These are phyloP conservation scores for Microtus pennsylvanicus DNA, from an alignment of 2,113 vertebrate genomes.

Conservation along the genomic window DNA sequence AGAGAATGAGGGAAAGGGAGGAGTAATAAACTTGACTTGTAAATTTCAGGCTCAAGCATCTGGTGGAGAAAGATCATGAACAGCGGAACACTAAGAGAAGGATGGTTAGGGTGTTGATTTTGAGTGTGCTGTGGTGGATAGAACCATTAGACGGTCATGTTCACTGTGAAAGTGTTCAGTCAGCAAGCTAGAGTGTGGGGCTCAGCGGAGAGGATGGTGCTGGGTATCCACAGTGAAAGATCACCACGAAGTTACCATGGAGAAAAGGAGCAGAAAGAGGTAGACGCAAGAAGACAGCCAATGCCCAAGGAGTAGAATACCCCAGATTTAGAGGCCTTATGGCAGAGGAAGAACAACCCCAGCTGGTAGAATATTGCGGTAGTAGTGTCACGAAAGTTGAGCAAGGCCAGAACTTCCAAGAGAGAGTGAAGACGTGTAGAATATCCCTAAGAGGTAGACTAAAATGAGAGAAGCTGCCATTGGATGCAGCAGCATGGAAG, in stretches of 20 bases:
- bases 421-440: neutral
- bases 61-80: neutral
- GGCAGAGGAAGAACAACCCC: neutral
- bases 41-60: neutral
- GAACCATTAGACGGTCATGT: neutral
- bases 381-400: neutral
- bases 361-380: neutral
- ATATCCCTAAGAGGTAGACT: neutral
- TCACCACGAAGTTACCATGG: neutral
- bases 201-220: neutral
- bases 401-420: neutral
- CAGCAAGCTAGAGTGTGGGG: neutral
- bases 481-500: slow-evolving; percentile 1
- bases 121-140: neutral
- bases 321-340: neutral
- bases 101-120: neutral
- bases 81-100: neutral
- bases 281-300: neutral
- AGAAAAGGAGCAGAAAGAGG: neutral
- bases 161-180: neutral
- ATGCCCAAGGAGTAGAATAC: neutral
- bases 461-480: neutral
- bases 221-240: neutral
- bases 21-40: slow-evolving; percentile 10
- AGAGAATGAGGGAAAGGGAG: neutral